Conservation (phyloP, 2,888 invertebrate genomes). For the Tricholauxania praeusta region DNA sequence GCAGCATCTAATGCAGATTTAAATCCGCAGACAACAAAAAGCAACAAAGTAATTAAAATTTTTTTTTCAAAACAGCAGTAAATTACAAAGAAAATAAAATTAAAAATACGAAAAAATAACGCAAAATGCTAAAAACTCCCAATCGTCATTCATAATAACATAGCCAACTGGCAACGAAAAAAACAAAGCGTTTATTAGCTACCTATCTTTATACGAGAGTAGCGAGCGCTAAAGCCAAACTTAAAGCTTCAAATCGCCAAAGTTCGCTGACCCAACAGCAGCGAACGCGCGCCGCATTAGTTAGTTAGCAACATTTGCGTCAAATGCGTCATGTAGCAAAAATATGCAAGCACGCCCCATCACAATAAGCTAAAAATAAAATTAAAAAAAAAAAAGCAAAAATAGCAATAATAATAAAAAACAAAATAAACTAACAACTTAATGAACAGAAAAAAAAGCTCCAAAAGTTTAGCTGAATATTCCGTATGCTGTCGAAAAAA, state of each 20-base stretch:
- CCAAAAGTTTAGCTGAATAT: too few species aligned
- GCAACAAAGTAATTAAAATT: slow-evolving; percentile 45
- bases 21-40: slow-evolving; percentile 38
- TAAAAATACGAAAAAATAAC: not conserved
- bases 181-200: not conserved
- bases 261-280: slow-evolving; percentile 58
- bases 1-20: slow-evolving; percentile 14
- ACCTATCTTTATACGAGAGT: slow-evolving; percentile 7
- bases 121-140: not conserved
- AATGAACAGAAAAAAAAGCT: not conserved
- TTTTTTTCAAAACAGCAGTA: not conserved
- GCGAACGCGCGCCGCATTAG: slow-evolving; percentile 38
- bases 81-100: too few species aligned
- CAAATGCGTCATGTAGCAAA: slow-evolving; percentile 17
- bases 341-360: slow-evolving; percentile 14
- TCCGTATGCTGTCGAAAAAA: too few species aligned
- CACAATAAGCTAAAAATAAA: slow-evolving; percentile 20
- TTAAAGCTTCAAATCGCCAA: slow-evolving; percentile 36
- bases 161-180: too few species aligned
- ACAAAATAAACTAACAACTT: not conserved
- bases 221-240: not conserved
- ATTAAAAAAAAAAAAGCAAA: slow-evolving; percentile 39
- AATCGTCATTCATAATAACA: not conserved
- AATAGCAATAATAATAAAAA: not conserved
- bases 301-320: not conserved